A percentile compares a stretch with the other conserved stretches of the same genome.
Evolutionary conservation across 1,140 invertebrate species (phyloP).

Genomic region (Procambarus virginalis): DNA sequence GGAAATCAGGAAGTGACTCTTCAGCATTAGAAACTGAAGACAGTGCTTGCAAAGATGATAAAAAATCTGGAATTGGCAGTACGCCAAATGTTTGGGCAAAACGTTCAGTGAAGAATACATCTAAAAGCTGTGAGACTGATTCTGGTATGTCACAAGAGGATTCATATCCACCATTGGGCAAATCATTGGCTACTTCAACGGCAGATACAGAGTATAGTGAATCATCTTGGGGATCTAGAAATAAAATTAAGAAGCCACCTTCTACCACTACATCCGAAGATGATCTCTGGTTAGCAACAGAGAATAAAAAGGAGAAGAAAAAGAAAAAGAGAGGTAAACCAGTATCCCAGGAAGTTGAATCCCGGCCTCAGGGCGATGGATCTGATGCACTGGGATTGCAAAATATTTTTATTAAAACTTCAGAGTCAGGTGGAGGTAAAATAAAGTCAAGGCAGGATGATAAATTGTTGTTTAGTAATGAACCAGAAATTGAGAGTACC

Average conservation of each 20-base stretch:
- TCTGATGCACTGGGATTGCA: neutral
- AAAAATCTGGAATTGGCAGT: neutral
- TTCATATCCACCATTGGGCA: conserved; percentile 15
- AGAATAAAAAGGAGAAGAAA: conserved; percentile 51
- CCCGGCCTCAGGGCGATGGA: conserved; percentile 1
- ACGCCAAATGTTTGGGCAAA: conserved; percentile 26
- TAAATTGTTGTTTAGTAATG: neutral
- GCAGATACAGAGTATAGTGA: neutral
- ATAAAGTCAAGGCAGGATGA: neutral
- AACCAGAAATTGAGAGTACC: neutral
- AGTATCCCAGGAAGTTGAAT: conserved; percentile 14
- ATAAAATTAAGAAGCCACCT: conserved; percentile 40
- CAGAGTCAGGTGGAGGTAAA: neutral
- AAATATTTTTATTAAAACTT: neutral
- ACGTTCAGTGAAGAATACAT: conserved; percentile 14
- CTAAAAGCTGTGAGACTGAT: conserved; percentile 2
- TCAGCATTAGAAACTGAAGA: conserved; percentile 13
- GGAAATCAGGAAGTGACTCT: neutral
- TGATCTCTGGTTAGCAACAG: conserved; percentile 54
- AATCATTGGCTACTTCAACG: conserved; percentile 5
- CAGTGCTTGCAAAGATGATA: conserved; percentile 1
- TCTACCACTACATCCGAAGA: conserved; percentile 56
- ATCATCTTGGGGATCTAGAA: neutral
- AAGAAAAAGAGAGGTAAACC: conserved; percentile 51
- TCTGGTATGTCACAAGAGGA: conserved; percentile 7